Evolutionary conservation across 2,113 vertebrate genomes (phyloP).

Genomic region (Elanus axillaris): DNA sequence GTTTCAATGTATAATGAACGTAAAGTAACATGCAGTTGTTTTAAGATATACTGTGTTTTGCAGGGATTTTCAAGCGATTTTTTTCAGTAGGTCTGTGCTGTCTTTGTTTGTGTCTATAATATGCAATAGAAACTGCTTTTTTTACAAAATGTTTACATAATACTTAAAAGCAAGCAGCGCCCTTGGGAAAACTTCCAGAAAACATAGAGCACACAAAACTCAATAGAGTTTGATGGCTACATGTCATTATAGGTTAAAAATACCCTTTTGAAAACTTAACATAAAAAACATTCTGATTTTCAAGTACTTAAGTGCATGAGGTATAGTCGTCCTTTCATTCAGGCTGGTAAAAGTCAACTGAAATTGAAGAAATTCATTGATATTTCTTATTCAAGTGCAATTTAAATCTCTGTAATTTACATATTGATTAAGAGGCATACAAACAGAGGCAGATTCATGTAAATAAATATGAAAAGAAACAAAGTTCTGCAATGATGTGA

Average conservation of each 20-base stretch:
- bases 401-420: background rate
- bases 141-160: background rate
- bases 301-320: background rate
- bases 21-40: background rate
- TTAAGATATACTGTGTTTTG: background rate
- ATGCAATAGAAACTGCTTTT: slow-evolving; percentile 18
- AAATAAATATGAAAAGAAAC: background rate
- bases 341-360: background rate
- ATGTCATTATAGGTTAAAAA: background rate
- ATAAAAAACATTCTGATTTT: background rate
- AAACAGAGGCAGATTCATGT: background rate
- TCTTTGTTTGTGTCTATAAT: background rate
- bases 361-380: background rate
- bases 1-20: background rate
- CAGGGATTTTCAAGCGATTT: background rate
- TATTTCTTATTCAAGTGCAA: background rate
- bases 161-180: background rate
- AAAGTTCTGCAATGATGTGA: background rate
- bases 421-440: background rate
- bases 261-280: background rate
- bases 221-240: background rate
- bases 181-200: background rate
- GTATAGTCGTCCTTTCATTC: background rate
- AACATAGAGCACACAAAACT: background rate
- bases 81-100: background rate